Percentiles rank a stretch among this genome's conserved stretches.
Conservation (phyloP, 1,140 invertebrate genomes). For the Chrysoperla carnea region DNA sequence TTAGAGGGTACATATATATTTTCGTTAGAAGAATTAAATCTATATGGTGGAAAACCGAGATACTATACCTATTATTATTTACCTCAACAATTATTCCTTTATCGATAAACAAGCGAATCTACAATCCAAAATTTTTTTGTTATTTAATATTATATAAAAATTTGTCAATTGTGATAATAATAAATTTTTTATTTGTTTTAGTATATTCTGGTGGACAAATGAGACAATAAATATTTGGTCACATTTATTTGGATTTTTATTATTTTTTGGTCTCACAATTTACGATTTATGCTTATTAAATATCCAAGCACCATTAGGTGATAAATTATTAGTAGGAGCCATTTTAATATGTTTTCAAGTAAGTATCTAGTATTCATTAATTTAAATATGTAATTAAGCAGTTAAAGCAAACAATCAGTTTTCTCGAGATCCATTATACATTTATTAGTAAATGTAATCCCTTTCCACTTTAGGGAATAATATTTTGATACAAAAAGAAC, state of each 20-base stretch:
- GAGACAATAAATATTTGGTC: slow-evolving; percentile 97
- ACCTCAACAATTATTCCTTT: no score
- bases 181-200: slow-evolving; percentile 26
- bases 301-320: slow-evolving; percentile 54
- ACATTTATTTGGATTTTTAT: slow-evolving; percentile 79
- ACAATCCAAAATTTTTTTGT: background rate
- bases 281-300: slow-evolving; percentile 68
- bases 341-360: slow-evolving; percentile 79
- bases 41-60: no score
- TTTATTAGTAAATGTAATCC: no score
- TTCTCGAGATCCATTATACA: no score
- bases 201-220: slow-evolving; percentile 92
- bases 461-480: no score
- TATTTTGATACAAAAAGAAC: no score
- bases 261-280: slow-evolving; percentile 68
- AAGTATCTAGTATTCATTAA: slow-evolving; percentile 14
- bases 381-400: slow-evolving; percentile 1
- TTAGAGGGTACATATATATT: no score
- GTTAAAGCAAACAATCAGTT: no score
- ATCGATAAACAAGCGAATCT: no score
- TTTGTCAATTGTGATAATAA: no score
- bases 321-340: slow-evolving; percentile 69
- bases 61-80: no score
- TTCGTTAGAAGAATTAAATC: no score
- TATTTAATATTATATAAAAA: slow-evolving; percentile 5